phyloP scores from a whole-genome alignment of 2,797 vertebrate genomes.

The Channallabes apus region DNA sequence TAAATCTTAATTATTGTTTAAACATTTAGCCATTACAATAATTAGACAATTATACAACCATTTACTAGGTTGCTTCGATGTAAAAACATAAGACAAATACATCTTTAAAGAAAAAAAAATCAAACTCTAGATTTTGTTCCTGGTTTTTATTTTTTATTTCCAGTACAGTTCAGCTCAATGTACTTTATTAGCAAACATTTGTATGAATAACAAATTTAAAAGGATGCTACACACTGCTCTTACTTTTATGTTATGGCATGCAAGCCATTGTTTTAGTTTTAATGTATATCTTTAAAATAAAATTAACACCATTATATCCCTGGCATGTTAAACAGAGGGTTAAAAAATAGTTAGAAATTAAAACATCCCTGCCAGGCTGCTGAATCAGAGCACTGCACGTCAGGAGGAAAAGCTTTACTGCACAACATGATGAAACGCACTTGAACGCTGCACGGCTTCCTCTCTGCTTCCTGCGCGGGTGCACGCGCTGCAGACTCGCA shows the following conservation, averaged over 20 bases:
- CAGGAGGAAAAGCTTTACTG: conserved; percentile 9
- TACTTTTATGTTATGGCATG: neutral
- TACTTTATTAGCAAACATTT: neutral
- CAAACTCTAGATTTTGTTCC: neutral
- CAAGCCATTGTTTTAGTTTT: neutral
- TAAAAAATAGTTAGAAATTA: neutral
- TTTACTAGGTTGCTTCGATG: no score
- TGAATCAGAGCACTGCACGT: neutral
- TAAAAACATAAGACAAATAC: neutral
- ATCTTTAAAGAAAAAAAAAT: neutral
- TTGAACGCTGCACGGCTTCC: conserved; percentile 34
- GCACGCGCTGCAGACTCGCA: neutral
- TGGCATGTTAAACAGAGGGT: neutral
- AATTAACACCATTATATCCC: neutral
- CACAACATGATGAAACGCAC: neutral
- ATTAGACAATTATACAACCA: no score
- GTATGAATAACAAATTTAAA: neutral
- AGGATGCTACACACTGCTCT: neutral
- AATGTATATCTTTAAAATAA: neutral
- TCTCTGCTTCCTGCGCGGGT: conserved; percentile 22
- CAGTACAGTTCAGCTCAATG: neutral
- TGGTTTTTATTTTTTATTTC: neutral
- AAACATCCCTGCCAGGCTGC: neutral
- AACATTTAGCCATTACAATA: no score
- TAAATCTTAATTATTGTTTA: no score